Conservation (phyloP, 2,113 vertebrate species). For the Pluvialis apricaria region DNA sequence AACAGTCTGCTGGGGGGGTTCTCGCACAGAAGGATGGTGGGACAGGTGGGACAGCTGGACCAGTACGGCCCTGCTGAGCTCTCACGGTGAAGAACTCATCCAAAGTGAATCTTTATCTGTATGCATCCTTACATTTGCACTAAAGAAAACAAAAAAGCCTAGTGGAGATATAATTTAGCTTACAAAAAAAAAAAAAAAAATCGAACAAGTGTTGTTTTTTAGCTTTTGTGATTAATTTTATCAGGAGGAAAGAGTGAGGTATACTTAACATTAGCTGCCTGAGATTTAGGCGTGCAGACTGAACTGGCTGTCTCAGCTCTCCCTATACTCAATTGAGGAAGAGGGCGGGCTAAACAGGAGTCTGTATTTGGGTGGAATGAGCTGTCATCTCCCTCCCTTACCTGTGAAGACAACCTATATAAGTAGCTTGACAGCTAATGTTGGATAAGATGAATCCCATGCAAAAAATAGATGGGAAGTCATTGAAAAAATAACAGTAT, state of each 20-base stretch:
- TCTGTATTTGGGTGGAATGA: background rate
- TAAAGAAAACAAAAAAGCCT: background rate
- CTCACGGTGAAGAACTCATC: background rate
- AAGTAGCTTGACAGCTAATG: background rate
- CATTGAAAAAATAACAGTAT: background rate
- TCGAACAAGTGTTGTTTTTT: background rate
- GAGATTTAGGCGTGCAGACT: background rate
- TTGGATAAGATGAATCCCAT: background rate
- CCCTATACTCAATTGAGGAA: background rate
- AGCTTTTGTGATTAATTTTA: background rate
- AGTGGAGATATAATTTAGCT: background rate
- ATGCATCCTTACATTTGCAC: background rate
- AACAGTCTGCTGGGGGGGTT: background rate
- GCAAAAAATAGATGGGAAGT: background rate
- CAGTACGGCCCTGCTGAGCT: background rate
- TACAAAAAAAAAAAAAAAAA: background rate
- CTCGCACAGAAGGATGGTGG: background rate
- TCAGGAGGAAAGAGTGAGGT: background rate
- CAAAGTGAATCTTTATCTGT: background rate
- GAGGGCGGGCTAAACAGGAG: background rate
- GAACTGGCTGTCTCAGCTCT: background rate
- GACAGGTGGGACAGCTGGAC: background rate
- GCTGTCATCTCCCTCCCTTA: background rate
- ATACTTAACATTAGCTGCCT: background rate
- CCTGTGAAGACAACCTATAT: background rate